Percentiles rank a stretch among this genome's conserved stretches.
These are phyloP conservation scores for Parazoanthus darwini DNA, from an alignment of 92 coral and sea anemone species.

Conservation along the genomic window DNA sequence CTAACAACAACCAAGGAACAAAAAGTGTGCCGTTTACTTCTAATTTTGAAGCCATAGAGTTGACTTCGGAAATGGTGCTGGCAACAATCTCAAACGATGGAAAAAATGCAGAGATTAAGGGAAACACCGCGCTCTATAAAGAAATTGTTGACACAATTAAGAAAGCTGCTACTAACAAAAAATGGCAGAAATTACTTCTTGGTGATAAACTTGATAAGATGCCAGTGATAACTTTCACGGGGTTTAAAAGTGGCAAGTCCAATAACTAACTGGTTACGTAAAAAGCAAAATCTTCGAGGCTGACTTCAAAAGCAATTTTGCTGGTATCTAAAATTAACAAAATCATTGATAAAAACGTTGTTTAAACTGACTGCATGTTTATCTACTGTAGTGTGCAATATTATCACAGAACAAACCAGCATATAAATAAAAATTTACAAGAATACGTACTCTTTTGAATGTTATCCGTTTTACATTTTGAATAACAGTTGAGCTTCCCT, in stretches of 20 bases:
- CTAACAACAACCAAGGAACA: background rate
- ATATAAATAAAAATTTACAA: too few relatives aligned
- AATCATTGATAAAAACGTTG: too few relatives aligned
- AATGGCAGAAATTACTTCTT: background rate
- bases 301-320: background rate
- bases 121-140: background rate
- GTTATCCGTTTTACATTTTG: too few relatives aligned
- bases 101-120: background rate
- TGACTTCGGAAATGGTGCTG: conserved; percentile 6
- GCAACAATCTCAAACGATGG: background rate
- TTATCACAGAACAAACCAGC: too few relatives aligned
- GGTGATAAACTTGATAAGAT: background rate
- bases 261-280: too few relatives aligned
- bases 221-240: background rate
- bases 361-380: too few relatives aligned
- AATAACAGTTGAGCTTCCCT: too few relatives aligned
- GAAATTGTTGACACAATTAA: background rate
- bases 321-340: background rate
- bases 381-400: too few relatives aligned
- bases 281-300: background rate
- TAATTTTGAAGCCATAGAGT: background rate
- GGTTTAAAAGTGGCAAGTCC: background rate
- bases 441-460: too few relatives aligned
- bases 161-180: background rate
- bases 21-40: background rate